These are phyloP conservation scores for Platycnemis pennipes DNA, from an alignment of 2,888 invertebrate species.

Conservation along the genomic window DNA sequence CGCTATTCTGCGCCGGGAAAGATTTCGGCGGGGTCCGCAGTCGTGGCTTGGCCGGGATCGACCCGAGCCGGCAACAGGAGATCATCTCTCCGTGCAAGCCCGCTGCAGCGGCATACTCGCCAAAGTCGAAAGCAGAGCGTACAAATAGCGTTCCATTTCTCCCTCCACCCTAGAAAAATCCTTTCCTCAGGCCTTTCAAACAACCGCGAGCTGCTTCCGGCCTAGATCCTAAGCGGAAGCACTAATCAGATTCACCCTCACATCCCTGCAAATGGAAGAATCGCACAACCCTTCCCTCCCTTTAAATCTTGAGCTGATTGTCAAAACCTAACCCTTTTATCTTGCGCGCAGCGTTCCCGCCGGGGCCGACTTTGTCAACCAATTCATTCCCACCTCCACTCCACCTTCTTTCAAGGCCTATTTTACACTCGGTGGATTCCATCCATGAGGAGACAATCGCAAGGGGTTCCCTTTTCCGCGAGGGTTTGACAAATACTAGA, in stretches of 20 bases:
- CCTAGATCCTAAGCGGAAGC: background rate
- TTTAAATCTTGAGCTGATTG: background rate
- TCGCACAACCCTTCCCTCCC: background rate
- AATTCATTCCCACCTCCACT: background rate
- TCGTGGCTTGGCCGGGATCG: conserved; percentile 19
- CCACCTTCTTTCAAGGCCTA: background rate
- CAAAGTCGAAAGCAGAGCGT: background rate
- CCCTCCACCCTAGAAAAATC: background rate
- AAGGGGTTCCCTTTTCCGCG: background rate
- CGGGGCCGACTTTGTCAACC: background rate
- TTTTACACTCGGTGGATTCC: conserved; percentile 29
- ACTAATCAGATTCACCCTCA: background rate
- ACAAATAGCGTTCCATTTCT: background rate
- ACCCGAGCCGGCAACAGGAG: background rate
- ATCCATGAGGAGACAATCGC: background rate
- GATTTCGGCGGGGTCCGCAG: conserved; percentile 11
- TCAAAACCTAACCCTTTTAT: background rate
- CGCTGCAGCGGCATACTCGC: background rate
- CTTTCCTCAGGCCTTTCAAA: no score
- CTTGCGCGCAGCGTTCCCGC: background rate
- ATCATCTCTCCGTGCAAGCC: background rate
- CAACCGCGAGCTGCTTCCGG: background rate
- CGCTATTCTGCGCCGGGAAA: background rate
- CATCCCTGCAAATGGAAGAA: background rate
- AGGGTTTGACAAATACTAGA: background rate